Conservation (phyloP, 2,113 vertebrate genomes). For the Delphinus delphis region DNA sequence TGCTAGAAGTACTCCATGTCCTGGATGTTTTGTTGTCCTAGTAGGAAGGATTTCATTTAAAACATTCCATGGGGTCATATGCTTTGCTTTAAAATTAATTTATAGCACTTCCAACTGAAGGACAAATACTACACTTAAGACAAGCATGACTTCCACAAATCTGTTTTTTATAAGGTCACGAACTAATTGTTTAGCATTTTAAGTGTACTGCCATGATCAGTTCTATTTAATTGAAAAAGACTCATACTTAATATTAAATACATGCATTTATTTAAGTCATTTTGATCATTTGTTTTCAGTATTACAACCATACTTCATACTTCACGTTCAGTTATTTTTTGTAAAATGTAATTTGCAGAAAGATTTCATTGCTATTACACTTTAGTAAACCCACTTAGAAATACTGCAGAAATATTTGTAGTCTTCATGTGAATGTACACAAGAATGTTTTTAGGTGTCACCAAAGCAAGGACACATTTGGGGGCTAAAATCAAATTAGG, state of each 20-base stretch:
- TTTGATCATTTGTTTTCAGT: not conserved
- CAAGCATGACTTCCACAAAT: not conserved
- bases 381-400: slow-evolving; percentile 55
- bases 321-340: slow-evolving; percentile 16
- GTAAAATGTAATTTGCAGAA: not conserved
- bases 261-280: slow-evolving; percentile 6
- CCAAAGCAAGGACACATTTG: not conserved
- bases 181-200: not conserved
- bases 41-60: not conserved
- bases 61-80: not conserved
- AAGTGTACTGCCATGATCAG: not conserved
- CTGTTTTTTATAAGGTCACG: not conserved
- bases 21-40: not conserved
- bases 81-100: slow-evolving; percentile 22
- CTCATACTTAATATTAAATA: slow-evolving; percentile 31
- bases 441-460: not conserved
- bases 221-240: not conserved
- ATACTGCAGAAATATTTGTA: slow-evolving; percentile 8
- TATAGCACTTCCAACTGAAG: not conserved
- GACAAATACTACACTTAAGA: not conserved
- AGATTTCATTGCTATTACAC: not conserved
- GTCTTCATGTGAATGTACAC: not conserved
- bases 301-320: not conserved
- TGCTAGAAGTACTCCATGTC: not conserved
- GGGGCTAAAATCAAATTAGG: not conserved